A percentile compares a stretch with the other conserved stretches of the same genome.
phyloP scores from a whole-genome alignment of 2,113 vertebrate species.

The Sceloporus tristichus region DNA sequence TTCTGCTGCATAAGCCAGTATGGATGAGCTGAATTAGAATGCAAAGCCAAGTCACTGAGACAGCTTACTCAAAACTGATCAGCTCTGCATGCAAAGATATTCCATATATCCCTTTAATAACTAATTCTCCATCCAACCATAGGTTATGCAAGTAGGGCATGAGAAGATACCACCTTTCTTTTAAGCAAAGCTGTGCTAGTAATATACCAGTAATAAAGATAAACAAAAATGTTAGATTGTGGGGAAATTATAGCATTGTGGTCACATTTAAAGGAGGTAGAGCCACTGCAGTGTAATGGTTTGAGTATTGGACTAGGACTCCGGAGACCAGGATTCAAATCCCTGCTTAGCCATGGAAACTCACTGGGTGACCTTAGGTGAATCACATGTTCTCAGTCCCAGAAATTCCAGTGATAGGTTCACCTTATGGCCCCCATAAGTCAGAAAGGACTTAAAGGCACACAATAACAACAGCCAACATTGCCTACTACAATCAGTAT shows the following conservation, averaged over 20 bases:
- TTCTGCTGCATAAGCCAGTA: neutral
- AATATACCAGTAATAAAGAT: neutral
- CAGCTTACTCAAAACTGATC: conserved; percentile 8
- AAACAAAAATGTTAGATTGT: neutral
- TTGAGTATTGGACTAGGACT: too few relatives aligned
- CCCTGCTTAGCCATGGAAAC: too few relatives aligned
- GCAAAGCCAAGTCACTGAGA: conserved; percentile 18
- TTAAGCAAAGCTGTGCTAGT: neutral
- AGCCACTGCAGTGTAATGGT: too few relatives aligned
- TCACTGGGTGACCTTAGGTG: too few relatives aligned
- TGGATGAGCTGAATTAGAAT: conserved; percentile 13
- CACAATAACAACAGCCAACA: neutral
- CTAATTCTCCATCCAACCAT: neutral
- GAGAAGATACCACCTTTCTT: neutral
- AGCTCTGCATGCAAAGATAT: conserved; percentile 28
- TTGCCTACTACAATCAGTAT: neutral
- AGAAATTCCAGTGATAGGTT: too few relatives aligned
- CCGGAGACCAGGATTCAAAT: too few relatives aligned
- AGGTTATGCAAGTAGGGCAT: neutral
- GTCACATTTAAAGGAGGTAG: neutral
- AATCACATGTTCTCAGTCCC: too few relatives aligned
- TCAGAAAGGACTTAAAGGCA: too few relatives aligned
- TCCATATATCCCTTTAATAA: neutral
- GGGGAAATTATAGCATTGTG: neutral
- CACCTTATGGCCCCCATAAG: too few relatives aligned